phyloP scores from a whole-genome alignment of 1,140 invertebrate genomes.

The Rhopalosiphum padi region DNA sequence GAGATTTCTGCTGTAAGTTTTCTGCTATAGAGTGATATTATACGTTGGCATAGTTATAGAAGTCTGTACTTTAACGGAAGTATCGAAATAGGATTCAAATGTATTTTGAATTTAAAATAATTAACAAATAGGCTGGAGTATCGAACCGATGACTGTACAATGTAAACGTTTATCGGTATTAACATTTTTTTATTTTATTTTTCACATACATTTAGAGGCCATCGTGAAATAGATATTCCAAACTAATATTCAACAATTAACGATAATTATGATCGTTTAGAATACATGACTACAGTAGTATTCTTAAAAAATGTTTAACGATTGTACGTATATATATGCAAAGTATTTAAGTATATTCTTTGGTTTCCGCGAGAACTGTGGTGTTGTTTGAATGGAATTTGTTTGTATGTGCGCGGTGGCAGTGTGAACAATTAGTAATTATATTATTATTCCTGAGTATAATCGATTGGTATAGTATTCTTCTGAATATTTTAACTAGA shows the following conservation, averaged over 20 bases:
- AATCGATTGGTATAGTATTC: not conserved
- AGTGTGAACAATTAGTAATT: not conserved
- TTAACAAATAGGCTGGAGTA: not conserved
- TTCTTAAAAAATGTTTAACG: conserved; percentile 9
- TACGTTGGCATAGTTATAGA: not conserved
- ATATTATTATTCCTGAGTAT: not conserved
- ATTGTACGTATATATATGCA: not conserved
- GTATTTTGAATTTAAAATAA: not conserved
- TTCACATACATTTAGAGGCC: not conserved
- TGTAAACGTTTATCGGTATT: not conserved
- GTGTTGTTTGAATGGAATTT: not conserved
- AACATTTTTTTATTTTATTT: not conserved
- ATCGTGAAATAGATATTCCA: not conserved
- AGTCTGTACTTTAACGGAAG: no score
- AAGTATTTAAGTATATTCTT: not conserved
- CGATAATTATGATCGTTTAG: not conserved
- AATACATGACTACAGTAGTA: not conserved
- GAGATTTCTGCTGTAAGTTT: not conserved
- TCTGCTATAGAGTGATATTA: not conserved
- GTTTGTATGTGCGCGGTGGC: not conserved
- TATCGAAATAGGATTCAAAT: no score
- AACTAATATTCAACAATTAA: not conserved
- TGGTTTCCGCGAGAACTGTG: not conserved
- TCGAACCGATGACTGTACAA: not conserved
- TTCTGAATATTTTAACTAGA: not conserved